Evolutionary conservation across 2,797 vertebrate genomes (phyloP), one percentile per base, ranked within the genome.

Genomic region (Enteromius radiatus): DNA sequence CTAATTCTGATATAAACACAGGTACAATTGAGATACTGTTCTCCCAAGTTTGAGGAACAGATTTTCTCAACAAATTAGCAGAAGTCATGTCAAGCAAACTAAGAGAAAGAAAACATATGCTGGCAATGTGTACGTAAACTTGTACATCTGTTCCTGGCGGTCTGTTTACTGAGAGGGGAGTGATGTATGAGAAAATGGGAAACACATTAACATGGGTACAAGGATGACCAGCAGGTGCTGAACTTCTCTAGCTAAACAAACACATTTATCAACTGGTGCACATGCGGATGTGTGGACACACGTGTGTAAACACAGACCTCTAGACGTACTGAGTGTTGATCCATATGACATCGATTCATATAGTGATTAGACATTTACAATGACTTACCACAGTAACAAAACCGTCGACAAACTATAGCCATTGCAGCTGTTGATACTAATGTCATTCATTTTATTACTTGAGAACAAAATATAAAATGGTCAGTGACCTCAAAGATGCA

Each of bases 111-210:
- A 65, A 54, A 28, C 36, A 21, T 23, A 52, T 68, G 11, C 2
- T 9, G 54, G 26, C 7, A 49, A 56, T 1, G 36, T 59, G 49
- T 31, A 61, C 36, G 33, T 45, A 43, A 56, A 70, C 67, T 28
- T 41, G 31, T 56, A n/a, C 61, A 54, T 67, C 80, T 76, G 71
- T 43, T 68, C n/a, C 54, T 52, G 43, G 56, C 21, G 56, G 54
- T 64, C 23, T 59, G 63, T 68, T 82, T 82, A 76, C 47, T 43
- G 54, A 47, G 23, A 33, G 23, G 36, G 61, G 80, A 79, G 84
- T 85, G 84, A 89, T 83, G 83, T 78, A 81, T 21, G 76, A 61
- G 75, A 85, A 89, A 88, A 87, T 59, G 75, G 43, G 81, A 80
- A 73, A 61, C 78, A 21, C 33, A 49, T 70, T 45, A 28, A 76